These are phyloP conservation scores for Patagioenas fasciata DNA, from an alignment of 2,113 vertebrate species.

Conservation along the genomic window DNA sequence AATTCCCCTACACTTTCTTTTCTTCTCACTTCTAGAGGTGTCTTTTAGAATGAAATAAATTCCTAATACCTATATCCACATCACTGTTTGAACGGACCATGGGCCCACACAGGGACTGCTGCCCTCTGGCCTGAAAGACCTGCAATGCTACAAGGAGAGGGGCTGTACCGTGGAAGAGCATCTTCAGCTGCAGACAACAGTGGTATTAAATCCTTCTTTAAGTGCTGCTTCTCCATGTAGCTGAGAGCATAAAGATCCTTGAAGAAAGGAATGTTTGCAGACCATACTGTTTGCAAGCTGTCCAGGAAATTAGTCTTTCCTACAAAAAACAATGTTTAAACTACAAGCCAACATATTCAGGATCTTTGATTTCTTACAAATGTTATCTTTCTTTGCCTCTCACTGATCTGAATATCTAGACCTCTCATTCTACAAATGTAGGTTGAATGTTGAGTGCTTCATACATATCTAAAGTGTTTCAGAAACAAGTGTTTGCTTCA, in stretches of 20 bases:
- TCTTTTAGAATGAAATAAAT: not conserved
- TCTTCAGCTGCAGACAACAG: not conserved
- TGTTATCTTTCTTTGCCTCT: not conserved
- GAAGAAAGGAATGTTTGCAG: not conserved
- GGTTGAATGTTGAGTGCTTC: not conserved
- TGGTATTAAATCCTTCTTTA: not conserved
- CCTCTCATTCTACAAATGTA: not conserved
- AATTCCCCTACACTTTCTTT: not conserved
- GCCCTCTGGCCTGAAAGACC: not conserved
- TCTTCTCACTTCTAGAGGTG: not conserved
- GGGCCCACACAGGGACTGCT: not conserved
- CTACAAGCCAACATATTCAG: not conserved
- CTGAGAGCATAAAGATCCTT: not conserved
- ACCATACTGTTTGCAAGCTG: constrained; percentile 38
- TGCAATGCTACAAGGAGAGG: not conserved
- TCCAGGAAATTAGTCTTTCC: constrained; percentile 47
- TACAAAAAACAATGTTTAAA: not conserved
- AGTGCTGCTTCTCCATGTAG: not conserved
- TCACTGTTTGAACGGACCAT: not conserved
- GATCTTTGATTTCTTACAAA: not conserved
- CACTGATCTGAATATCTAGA: not conserved
- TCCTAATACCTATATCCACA: not conserved
- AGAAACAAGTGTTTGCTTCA: not conserved
- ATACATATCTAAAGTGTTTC: not conserved
- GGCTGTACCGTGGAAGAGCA: not conserved